These are phyloP conservation scores for Gymnothorax javanicus DNA, from an alignment of 2,797 vertebrate species.

Conservation along the genomic window DNA sequence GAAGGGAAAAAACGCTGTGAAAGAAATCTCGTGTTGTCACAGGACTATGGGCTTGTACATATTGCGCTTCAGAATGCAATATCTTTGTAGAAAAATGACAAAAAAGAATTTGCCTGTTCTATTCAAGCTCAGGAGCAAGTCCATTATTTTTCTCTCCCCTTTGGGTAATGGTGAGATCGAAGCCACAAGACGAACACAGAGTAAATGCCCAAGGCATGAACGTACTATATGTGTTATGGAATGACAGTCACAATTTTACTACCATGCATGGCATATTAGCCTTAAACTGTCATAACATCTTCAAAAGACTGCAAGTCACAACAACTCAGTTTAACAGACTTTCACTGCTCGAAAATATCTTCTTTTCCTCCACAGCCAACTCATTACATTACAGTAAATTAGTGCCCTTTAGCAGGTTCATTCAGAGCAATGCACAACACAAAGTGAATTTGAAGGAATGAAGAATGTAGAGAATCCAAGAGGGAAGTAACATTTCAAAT, in stretches of 20 bases:
- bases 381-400: no score
- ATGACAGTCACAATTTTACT: not conserved
- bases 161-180: not conserved
- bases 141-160: not conserved
- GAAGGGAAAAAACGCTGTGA: not conserved
- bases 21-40: not conserved
- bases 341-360: no score
- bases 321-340: not conserved
- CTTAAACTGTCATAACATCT: not conserved
- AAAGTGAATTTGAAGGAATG: no score
- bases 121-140: not conserved
- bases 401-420: no score
- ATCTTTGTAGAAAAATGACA: not conserved
- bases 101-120: not conserved
- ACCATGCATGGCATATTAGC: not conserved
- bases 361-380: no score
- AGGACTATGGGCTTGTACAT: not conserved
- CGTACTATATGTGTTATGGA: not conserved
- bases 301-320: not conserved
- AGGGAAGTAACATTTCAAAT: no score
- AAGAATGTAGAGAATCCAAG: no score
- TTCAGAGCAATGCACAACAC: no score
- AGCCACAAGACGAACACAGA: not conserved
- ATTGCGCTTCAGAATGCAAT: not conserved
- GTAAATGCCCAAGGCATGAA: not conserved